Percentiles rank a stretch among this genome's conserved stretches.
phyloP scores from a whole-genome alignment of 2,888 invertebrate genomes.

The Eulithis prunata region DNA sequence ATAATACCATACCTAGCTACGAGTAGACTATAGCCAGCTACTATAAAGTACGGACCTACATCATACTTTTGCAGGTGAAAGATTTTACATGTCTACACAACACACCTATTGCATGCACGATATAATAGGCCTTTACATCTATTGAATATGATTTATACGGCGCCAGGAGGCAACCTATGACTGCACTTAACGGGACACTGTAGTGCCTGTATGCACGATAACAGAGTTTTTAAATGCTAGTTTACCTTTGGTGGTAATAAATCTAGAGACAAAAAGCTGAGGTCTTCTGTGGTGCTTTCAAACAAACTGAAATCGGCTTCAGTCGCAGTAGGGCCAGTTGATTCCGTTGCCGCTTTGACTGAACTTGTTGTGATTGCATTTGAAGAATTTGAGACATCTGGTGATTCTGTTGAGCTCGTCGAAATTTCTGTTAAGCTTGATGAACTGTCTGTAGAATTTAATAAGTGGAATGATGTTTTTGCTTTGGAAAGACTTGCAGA shows the following conservation, averaged over 20 bases:
- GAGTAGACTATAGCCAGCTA: no score
- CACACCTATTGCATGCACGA: no score
- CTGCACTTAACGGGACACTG: no score
- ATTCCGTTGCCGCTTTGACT: background rate
- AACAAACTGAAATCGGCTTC: background rate
- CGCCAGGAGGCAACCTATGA: no score
- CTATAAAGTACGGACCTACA: no score
- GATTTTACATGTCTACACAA: no score
- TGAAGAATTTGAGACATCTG: background rate
- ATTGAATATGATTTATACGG: no score
- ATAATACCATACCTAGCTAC: no score
- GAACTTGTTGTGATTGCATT: background rate
- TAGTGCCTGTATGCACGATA: no score
- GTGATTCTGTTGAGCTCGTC: constrained; percentile 4
- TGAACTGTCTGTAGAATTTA: constrained; percentile 2
- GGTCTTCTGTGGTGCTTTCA: constrained; percentile 26
- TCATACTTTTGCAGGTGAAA: no score
- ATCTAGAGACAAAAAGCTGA: constrained; percentile 38
- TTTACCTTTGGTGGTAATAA: constrained; percentile 60
- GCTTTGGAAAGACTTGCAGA: background rate
- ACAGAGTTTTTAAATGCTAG: background rate
- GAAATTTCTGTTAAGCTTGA: background rate
- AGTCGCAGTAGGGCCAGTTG: background rate
- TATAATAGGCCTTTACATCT: no score
- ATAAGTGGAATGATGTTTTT: background rate